phyloP scores from a whole-genome alignment of 2,113 vertebrate genomes.

The Malurus cyaneus region DNA sequence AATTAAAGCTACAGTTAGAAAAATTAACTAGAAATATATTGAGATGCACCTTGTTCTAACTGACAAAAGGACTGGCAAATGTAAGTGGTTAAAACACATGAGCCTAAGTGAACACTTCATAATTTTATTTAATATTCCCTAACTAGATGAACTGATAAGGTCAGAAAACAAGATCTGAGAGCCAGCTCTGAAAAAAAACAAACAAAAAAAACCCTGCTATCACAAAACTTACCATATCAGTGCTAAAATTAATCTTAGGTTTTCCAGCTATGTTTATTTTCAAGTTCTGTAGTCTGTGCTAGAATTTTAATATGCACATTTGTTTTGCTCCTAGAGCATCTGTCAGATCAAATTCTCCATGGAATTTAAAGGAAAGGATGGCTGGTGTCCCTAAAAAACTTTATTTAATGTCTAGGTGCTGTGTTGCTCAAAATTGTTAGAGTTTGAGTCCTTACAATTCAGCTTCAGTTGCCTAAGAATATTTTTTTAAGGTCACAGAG shows the following conservation, averaged over 20 bases:
- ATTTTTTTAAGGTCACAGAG: not conserved
- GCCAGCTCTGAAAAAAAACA: not conserved
- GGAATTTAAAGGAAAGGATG: not conserved
- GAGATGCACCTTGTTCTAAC: not conserved
- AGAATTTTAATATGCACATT: not conserved
- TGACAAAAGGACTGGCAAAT: not conserved
- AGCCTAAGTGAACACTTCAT: not conserved
- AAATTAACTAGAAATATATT: not conserved
- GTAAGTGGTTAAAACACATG: not conserved
- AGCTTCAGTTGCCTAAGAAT: not conserved
- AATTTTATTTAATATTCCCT: not conserved
- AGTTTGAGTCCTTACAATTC: not conserved
- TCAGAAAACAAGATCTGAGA: not conserved
- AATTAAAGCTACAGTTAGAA: not conserved
- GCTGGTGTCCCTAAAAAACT: not conserved
- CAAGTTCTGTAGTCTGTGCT: not conserved
- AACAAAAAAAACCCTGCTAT: rapidly evolving
- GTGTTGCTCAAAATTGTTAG: not conserved
- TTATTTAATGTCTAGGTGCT: not conserved
- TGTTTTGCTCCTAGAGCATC: not conserved
- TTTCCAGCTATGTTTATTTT: not conserved
- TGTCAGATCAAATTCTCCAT: not conserved
- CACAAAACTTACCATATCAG: not conserved
- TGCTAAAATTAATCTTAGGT: not conserved
- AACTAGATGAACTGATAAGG: not conserved